Conservation (phyloP, 2,113 vertebrate species). For the Patagioenas fasciata region DNA sequence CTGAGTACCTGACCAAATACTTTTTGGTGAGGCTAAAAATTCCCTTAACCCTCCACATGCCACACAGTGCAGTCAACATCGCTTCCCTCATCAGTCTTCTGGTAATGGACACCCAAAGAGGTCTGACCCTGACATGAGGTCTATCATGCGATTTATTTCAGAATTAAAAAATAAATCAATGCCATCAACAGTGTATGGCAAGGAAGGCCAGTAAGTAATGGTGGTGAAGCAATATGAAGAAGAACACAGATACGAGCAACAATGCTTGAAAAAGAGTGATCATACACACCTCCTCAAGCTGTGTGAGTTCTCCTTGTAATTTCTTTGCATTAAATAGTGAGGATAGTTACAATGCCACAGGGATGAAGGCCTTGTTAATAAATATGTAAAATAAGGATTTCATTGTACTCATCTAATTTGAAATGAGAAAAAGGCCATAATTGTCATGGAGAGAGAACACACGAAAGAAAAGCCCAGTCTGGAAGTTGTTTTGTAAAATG, state of each 20-base stretch:
- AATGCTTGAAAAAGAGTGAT: neutral
- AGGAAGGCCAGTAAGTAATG: neutral
- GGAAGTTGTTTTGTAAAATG: constrained; percentile 36
- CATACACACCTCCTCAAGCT: neutral
- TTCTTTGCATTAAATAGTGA: constrained; percentile 48
- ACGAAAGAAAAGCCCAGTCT: constrained; percentile 43
- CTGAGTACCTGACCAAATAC: constrained; percentile 77
- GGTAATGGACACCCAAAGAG: neutral
- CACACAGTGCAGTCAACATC: neutral
- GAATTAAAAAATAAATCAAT: neutral
- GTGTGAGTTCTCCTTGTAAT: neutral
- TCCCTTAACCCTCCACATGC: constrained; percentile 60
- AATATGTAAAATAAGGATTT: constrained; percentile 77
- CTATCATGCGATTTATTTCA: neutral
- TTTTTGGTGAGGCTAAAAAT: constrained; percentile 64
- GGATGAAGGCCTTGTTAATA: constrained; percentile 73
- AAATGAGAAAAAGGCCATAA: constrained; percentile 66
- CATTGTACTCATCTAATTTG: constrained; percentile 70
- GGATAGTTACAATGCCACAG: constrained; percentile 71
- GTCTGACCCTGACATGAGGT: neutral
- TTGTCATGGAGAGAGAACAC: constrained; percentile 68
- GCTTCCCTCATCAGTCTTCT: neutral
- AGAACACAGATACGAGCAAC: neutral
- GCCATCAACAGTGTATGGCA: neutral
- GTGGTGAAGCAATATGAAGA: neutral